Conservation (phyloP, 1,140 invertebrate species). For the Drosophila mayri region DNA sequence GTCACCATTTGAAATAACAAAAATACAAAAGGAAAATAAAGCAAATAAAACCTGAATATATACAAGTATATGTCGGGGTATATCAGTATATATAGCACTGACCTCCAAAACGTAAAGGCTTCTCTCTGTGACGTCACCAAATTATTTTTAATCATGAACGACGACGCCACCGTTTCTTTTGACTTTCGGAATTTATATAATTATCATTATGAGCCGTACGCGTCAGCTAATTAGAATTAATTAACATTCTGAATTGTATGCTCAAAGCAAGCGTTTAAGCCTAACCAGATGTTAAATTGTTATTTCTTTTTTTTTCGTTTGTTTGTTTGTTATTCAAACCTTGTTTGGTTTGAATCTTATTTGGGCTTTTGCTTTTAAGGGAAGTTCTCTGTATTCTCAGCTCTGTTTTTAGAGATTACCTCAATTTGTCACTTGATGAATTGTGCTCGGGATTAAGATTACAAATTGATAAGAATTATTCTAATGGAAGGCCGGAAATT, state of each 20-base stretch:
- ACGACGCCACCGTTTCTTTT: conserved; percentile 9
- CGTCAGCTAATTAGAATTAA: conserved; percentile 70
- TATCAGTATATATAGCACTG: conserved; percentile 28
- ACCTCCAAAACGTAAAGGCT: conserved; percentile 44
- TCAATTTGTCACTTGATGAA: conserved; percentile 48
- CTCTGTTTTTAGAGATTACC: conserved; percentile 2
- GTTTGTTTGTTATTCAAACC: conserved; percentile 1
- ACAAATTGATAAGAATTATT: conserved; percentile 56
- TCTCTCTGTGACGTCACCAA: conserved; percentile 62
- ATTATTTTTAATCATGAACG: conserved; percentile 72
- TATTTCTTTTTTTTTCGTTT: conserved; percentile 13
- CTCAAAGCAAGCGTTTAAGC: conserved; percentile 27
- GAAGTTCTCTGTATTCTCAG: conserved; percentile 11
- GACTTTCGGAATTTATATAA: conserved; percentile 46
- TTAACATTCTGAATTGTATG: conserved; percentile 55
- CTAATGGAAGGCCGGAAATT: conserved; percentile 16
- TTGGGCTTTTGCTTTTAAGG: conserved; percentile 37
- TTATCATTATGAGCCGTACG: conserved; percentile 41
- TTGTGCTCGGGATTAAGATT: conserved; percentile 32
- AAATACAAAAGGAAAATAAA: conserved; percentile 1
- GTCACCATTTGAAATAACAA: conserved; percentile 39
- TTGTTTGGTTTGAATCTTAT: conserved; percentile 40
- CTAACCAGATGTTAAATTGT: conserved; percentile 67
- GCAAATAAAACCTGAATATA: background rate
- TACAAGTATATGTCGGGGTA: background rate